Evolutionary conservation across 1,140 invertebrate species (phyloP), one percentile per base, ranked within the genome.

Genomic region (Notospermus geniculatus): DNA sequence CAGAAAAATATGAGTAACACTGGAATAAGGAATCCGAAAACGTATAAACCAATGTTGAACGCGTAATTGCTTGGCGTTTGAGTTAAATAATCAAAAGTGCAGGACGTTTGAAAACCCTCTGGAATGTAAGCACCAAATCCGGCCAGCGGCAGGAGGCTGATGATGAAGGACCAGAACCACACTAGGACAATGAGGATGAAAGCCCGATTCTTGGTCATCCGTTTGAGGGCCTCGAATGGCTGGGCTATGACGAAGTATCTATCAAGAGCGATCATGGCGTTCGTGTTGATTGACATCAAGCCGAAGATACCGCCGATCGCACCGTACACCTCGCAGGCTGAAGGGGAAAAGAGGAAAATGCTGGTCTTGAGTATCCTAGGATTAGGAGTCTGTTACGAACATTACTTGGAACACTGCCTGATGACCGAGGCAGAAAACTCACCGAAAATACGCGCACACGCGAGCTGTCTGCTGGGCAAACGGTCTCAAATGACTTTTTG

Each of bases 21-120:
- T 0, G 90, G 90, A 1, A 87, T 66, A 1, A 87, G 66, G 64
- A 80, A 78, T 2, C 71, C 72, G 30, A 64, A 70, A 39, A 76
- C 54, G 59, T 76, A 77, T 64, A 78, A 36, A 55, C 74, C 36
- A 43, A 77, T 74, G 61, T 70, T 75, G 69, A 90, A 90, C 1
- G 84, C 85, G 39, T 84, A 83, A 1, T 84, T 83, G 67, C 83
- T 84, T 22, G 81, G 70, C 5, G 85, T 84, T 66, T 86, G 84
- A 41, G 86, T 86, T 43, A 93, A 78, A 74, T 91, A 93, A 75
- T 93, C 91, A 59, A 91, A 91, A 27, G 90, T 91, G 72, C 91
- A 93, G 22, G 90, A 88, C 25, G 90, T 91, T 85, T 91, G 87
- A 71, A 92, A 92, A 54, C 90, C 78, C 82, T 92, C 91, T n/a